These are phyloP conservation scores for Tetanocera ferruginea DNA, from an alignment of 2,888 invertebrate genomes.

Conservation along the genomic window DNA sequence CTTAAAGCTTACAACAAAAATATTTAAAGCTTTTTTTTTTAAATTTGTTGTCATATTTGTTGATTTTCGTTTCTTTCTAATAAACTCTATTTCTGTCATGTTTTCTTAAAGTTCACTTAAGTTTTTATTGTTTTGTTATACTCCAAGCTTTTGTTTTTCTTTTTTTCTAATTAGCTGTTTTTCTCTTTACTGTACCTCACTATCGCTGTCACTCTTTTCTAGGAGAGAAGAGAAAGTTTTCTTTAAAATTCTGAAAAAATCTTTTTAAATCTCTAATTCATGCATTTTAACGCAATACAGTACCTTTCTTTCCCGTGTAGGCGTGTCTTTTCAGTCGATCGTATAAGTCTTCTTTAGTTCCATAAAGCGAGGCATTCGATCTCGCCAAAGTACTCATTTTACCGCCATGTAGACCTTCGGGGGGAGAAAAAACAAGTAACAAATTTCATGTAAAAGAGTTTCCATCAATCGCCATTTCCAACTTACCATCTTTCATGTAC, in stretches of 20 bases:
- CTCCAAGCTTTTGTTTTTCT: background rate
- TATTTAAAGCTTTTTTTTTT: constrained; percentile 12
- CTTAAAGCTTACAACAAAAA: constrained; percentile 27
- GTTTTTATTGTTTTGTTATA: background rate
- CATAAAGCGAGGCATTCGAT: constrained; percentile 94
- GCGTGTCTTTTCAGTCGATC: constrained; percentile 96
- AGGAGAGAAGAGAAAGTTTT: constrained; percentile 66
- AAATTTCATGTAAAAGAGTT: no score
- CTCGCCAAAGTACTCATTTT: constrained; percentile 94
- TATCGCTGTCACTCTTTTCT: constrained; percentile 96
- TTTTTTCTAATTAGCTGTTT: background rate
- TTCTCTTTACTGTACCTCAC: constrained; percentile 85
- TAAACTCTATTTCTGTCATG: no score
- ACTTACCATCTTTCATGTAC: constrained; percentile 87
- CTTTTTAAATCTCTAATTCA: background rate
- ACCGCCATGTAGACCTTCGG: constrained; percentile 82
- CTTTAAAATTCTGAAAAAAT: background rate
- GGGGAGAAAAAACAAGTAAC: background rate
- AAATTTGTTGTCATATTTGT: background rate
- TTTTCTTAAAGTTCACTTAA: background rate
- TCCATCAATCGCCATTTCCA: background rate
- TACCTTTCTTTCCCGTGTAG: constrained; percentile 95
- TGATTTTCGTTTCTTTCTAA: background rate
- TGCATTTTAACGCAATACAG: constrained; percentile 49
- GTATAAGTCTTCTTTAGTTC: constrained; percentile 95